These are phyloP conservation scores for Echinops telfairi DNA, from an alignment of 2,113 vertebrate genomes.

Conservation along the genomic window DNA sequence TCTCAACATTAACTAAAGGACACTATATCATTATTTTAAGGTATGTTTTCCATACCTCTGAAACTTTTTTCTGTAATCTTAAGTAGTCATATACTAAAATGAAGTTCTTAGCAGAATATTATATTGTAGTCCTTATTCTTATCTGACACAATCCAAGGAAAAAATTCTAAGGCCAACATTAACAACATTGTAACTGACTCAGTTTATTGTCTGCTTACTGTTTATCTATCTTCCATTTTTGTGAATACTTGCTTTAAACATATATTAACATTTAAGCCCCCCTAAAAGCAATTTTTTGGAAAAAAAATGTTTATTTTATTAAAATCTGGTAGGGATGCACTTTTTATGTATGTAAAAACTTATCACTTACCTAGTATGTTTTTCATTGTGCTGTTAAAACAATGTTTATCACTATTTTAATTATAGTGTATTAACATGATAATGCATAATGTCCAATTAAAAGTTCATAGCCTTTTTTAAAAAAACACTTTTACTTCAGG, in stretches of 20 bases:
- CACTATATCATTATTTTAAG: slow-evolving; percentile 57
- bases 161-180: slow-evolving; percentile 61
- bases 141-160: slow-evolving; percentile 40
- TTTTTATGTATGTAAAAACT: slow-evolving; percentile 24
- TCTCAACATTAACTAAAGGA: slow-evolving; percentile 49
- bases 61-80: slow-evolving; percentile 51
- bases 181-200: slow-evolving; percentile 44
- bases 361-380: slow-evolving; percentile 14
- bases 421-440: slow-evolving; percentile 53
- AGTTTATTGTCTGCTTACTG: slow-evolving; percentile 51
- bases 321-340: slow-evolving; percentile 37
- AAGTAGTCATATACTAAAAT: slow-evolving; percentile 57
- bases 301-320: slow-evolving; percentile 47
- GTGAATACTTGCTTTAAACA: slow-evolving; percentile 50
- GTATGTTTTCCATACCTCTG: slow-evolving; percentile 59
- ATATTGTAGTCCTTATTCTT: slow-evolving; percentile 59
- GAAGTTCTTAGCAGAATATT: slow-evolving; percentile 46
- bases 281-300: not conserved
- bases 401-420: slow-evolving; percentile 33
- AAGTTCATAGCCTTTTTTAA: slow-evolving; percentile 17
- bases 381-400: slow-evolving; percentile 57
- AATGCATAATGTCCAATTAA: slow-evolving; percentile 56
- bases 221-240: slow-evolving; percentile 58
- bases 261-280: not conserved
- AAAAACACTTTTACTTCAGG: slow-evolving; percentile 38